A percentile compares a stretch with the other conserved stretches of the same genome.
These are phyloP conservation scores for Otocyon megalotis DNA, from an alignment of 2,113 vertebrate genomes.

Conservation along the genomic window DNA sequence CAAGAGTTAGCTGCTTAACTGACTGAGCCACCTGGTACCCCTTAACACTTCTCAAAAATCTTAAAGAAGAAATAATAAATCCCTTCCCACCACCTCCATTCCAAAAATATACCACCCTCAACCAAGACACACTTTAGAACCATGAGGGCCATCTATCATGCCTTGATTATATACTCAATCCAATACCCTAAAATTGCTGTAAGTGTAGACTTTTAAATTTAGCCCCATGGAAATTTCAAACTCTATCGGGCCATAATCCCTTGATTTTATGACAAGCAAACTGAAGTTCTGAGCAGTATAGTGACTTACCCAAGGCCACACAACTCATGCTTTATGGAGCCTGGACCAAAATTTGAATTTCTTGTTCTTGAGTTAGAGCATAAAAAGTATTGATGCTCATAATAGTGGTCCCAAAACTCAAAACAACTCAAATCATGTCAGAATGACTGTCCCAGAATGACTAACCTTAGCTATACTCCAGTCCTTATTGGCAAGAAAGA, in stretches of 20 bases:
- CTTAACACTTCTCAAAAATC: not conserved
- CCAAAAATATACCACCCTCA: not conserved
- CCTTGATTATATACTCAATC: not conserved
- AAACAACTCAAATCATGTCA: not conserved
- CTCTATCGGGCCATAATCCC: not conserved
- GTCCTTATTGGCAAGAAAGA: conserved; percentile 24
- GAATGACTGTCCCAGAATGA: not conserved
- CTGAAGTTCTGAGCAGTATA: not conserved
- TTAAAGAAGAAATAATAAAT: conserved; percentile 5
- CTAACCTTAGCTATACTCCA: not conserved
- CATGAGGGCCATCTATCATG: not conserved
- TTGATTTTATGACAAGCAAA: not conserved
- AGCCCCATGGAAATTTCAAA: not conserved
- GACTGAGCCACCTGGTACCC: not conserved
- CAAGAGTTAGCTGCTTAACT: not conserved
- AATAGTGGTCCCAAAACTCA: not conserved
- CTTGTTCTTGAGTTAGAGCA: conserved; percentile 14
- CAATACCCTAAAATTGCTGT: not conserved
- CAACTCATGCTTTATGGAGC: not conserved
- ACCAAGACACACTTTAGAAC: conserved; percentile 5
- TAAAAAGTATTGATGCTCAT: not conserved
- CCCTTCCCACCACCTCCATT: not conserved
- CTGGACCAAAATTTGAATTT: not conserved
- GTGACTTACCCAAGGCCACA: not conserved
- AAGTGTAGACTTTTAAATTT: conserved; percentile 9